Evolutionary conservation across 2,888 invertebrate species (phyloP), one percentile per base, ranked within the genome.

Genomic region (Cheilosia variabilis): DNA sequence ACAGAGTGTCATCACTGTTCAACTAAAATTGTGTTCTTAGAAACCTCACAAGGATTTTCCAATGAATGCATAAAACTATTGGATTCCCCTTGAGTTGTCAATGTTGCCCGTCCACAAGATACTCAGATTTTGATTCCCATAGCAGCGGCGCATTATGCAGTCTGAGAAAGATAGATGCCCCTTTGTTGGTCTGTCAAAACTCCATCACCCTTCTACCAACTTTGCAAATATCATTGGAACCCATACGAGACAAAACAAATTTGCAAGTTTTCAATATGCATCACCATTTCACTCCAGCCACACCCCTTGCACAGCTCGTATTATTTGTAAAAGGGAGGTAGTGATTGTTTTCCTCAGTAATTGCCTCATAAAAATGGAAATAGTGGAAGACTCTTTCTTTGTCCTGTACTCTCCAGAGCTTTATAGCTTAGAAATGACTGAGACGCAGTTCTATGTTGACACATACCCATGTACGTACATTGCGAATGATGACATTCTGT

Each of bases 281-380:
- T 57, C 68, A 60, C 15, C 53, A 60, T 66, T 68, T 69, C 62
- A 37, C 68, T 55, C 3, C 60, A 47, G 47, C 37, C 77, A 62
- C 55, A 69, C 55, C 69, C 77, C 62, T 24, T n/a, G 57, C 24
- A 47, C 37, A 9, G 45, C 6, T 31, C 19, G 27, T 10, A 6
- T 31, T 43, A 34, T 24, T 22, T 47, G 34, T n/a, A 22, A 43
- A 13, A 2, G 9, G 63, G 65, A 50, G 77, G 47, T 52, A 69
- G 69, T 62, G 68, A 77, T 69, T 77, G 69, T 68, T 69, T 69
- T 63, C 69, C 57, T 63, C 52, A 17, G 69, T 69, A 69, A 78
- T 78, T 69, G 63, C 77, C 69, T 78, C 62, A 78, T 69, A 71
- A 78, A 69, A 77, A 53, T 77, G 53, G 53, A 55, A 55, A 69